A percentile compares a stretch with the other conserved stretches of the same genome.
Evolutionary conservation across 1,140 invertebrate species (phyloP).

Genomic region (Eriocheir sinensis): DNA sequence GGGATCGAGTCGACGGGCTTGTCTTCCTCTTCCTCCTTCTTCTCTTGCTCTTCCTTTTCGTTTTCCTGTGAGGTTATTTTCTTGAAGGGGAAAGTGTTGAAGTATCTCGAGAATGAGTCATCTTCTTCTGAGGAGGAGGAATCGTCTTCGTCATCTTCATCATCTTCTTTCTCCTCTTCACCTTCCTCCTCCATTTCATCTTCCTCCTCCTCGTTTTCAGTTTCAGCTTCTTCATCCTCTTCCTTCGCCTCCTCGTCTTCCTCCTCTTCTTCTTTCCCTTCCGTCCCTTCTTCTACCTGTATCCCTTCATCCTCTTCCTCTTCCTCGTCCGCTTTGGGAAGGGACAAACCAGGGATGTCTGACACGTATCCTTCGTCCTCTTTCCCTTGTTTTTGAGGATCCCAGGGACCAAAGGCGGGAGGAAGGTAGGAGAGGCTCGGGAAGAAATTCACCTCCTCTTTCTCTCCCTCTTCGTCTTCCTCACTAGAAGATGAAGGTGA

Average conservation of each 20-base stretch:
- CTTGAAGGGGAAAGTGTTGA: not conserved
- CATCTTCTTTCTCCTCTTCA: too few species aligned
- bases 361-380: not conserved
- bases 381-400: too few species aligned
- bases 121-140: not conserved
- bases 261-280: too few species aligned
- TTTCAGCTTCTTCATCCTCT: too few species aligned
- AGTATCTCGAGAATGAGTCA: not conserved
- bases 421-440: not conserved
- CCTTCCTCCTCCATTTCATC: too few species aligned
- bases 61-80: not conserved
- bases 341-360: not conserved
- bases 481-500: not conserved
- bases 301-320: not conserved
- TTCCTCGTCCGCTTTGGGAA: not conserved
- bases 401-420: too few species aligned
- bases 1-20: not conserved
- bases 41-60: not conserved
- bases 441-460: not conserved
- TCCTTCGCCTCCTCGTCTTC: too few species aligned
- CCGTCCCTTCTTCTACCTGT: too few species aligned
- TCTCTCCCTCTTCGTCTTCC: not conserved
- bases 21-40: not conserved
- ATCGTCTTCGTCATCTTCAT: too few species aligned
- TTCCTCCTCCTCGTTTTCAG: too few species aligned